phyloP scores from a whole-genome alignment of 2,113 vertebrate genomes.

The Gambusia holbrooki region DNA sequence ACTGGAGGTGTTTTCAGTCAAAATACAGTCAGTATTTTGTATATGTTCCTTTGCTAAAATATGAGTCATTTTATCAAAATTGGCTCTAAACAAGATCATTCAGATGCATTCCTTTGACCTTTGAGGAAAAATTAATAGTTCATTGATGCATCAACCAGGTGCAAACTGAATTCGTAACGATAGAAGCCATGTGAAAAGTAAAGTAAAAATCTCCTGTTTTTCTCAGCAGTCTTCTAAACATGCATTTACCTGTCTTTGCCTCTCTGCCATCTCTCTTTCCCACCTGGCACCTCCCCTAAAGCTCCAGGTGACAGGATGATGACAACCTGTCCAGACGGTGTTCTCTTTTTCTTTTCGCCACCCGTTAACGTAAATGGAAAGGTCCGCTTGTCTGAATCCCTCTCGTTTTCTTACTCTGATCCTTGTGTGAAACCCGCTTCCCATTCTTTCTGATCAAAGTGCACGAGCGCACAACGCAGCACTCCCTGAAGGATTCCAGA shows the following conservation, averaged over 20 bases:
- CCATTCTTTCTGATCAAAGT: constrained; percentile 80
- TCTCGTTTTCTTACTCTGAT: constrained; percentile 57
- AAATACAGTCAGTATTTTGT: too few species aligned
- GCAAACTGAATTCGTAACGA: background rate
- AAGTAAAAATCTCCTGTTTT: constrained; percentile 20
- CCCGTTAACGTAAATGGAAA: constrained; percentile 72
- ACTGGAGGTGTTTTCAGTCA: too few species aligned
- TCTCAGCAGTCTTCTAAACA: constrained; percentile 50
- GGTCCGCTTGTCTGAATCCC: constrained; percentile 59
- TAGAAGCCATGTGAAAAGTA: constrained; percentile 14
- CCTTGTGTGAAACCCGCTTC: constrained; percentile 74
- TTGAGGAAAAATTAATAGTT: background rate
- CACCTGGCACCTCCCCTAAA: constrained; percentile 48
- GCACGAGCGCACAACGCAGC: constrained; percentile 64
- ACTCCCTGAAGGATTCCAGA: constrained; percentile 70
- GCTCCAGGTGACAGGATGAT: constrained; percentile 66
- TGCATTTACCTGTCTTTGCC: constrained; percentile 50
- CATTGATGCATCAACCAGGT: background rate
- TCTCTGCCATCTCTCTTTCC: constrained; percentile 33
- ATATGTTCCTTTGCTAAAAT: too few species aligned
- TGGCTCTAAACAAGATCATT: too few species aligned
- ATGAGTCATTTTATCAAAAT: too few species aligned
- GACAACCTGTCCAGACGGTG: constrained; percentile 68
- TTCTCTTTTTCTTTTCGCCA: constrained; percentile 72
- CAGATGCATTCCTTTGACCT: too few species aligned